Conservation (phyloP, 2,113 vertebrate genomes). For the Lophura nycthemera region DNA sequence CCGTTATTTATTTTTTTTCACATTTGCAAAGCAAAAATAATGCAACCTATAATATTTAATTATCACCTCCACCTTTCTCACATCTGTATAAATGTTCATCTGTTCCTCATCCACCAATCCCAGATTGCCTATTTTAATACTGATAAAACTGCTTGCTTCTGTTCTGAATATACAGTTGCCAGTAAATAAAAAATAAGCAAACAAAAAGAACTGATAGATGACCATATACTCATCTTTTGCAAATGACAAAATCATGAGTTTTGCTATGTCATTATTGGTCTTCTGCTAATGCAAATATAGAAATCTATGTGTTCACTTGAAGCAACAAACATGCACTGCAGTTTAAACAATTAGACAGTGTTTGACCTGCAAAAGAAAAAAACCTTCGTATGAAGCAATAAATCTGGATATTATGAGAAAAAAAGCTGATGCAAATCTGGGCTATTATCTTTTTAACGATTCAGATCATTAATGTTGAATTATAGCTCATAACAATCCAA, state of each 20-base stretch:
- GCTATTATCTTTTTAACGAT: constrained; percentile 75
- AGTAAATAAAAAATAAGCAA: not conserved
- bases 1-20: not conserved
- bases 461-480: constrained; percentile 79
- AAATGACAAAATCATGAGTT: constrained; percentile 18
- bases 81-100: not conserved
- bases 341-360: not conserved
- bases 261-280: not conserved
- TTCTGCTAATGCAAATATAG: constrained; percentile 29
- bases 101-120: not conserved
- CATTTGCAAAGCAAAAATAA: not conserved
- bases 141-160: constrained; percentile 41
- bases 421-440: constrained; percentile 38
- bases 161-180: constrained; percentile 16
- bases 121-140: constrained; percentile 27
- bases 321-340: not conserved
- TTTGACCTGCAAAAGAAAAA: constrained; percentile 36
- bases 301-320: not conserved
- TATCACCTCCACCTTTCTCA: not conserved
- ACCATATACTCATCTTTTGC: constrained; percentile 1
- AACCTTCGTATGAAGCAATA: constrained; percentile 20
- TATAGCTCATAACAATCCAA: constrained; percentile 70
- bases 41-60: not conserved
- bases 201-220: constrained; percentile 1
- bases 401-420: constrained; percentile 43